These are phyloP conservation scores for Drosophila recens DNA, from an alignment of 2,888 invertebrate species.

Conservation along the genomic window DNA sequence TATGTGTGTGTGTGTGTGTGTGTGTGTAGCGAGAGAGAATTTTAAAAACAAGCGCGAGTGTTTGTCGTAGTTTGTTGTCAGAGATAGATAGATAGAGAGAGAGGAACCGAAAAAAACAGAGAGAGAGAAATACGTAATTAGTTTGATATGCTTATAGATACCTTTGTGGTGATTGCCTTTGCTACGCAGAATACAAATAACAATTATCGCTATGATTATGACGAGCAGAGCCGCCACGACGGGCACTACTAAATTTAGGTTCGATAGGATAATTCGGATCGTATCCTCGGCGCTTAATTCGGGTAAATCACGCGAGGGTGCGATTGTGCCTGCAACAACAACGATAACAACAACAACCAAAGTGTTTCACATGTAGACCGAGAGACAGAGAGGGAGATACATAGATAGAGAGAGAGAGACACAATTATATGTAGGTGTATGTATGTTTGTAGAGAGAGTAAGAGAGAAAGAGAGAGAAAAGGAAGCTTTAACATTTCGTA, in stretches of 20 bases:
- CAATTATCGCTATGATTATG: conserved; percentile 96
- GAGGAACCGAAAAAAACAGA: conserved; percentile 51
- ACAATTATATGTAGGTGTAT: conserved; percentile 31
- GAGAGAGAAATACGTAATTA: conserved; percentile 72
- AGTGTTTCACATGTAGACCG: conserved; percentile 66
- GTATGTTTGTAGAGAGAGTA: conserved; percentile 27
- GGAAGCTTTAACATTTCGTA: conserved; percentile 10
- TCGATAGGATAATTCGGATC: conserved; percentile 94
- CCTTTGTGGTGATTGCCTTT: conserved; percentile 94
- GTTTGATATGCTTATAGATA: conserved; percentile 86
- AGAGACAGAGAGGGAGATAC: conserved; percentile 32
- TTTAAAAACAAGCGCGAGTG: conserved; percentile 32
- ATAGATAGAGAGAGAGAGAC: conserved; percentile 31
- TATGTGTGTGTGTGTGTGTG: conserved; percentile 16
- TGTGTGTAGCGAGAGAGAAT: conserved; percentile 22
- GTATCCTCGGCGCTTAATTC: conserved; percentile 92
- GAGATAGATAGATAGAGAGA: conserved; percentile 49
- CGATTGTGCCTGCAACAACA: conserved; percentile 96
- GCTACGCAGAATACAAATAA: conserved; percentile 95
- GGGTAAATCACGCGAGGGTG: conserved; percentile 94
- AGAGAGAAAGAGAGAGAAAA: conserved; percentile 33
- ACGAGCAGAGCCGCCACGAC: conserved; percentile 96
- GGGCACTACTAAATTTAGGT: conserved; percentile 97
- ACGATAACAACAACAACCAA: conserved; percentile 76
- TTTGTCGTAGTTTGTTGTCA: conserved; percentile 23